Percentiles rank a stretch among this genome's conserved stretches.
Evolutionary conservation across 2,113 vertebrate species (phyloP).

Genomic region (Cottus gobio): DNA sequence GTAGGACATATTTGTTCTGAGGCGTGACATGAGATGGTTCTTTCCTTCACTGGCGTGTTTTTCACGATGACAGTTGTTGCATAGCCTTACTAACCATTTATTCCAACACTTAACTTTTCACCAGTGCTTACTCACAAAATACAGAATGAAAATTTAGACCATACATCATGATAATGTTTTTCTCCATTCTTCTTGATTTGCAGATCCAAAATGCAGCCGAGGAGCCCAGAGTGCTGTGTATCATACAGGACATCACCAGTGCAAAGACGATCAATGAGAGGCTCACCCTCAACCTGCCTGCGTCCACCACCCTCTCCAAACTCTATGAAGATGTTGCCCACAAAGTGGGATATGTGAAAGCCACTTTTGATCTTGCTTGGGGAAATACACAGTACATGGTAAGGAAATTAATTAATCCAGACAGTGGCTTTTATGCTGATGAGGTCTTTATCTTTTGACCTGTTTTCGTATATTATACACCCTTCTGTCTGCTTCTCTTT

Average conservation of each 20-base stretch:
- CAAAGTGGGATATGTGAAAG: slow-evolving; percentile 93
- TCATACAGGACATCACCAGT: slow-evolving; percentile 96
- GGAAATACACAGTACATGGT: slow-evolving; percentile 85
- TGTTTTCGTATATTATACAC: not conserved
- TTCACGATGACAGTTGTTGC: slow-evolving; percentile 9
- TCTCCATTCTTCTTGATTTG: slow-evolving; percentile 45
- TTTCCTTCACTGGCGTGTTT: slow-evolving; percentile 5
- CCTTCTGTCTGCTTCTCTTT: not conserved
- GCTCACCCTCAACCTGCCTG: slow-evolving; percentile 94
- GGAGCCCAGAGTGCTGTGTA: slow-evolving; percentile 96
- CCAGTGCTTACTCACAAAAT: not conserved
- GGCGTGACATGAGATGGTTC: slow-evolving; percentile 23
- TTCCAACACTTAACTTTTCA: not conserved
- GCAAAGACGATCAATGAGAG: slow-evolving; percentile 91
- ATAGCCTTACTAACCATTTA: not conserved
- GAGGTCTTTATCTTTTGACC: not conserved
- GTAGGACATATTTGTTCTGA: slow-evolving; percentile 19
- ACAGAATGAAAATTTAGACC: not conserved
- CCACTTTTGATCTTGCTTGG: slow-evolving; percentile 93
- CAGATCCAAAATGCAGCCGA: slow-evolving; percentile 98
- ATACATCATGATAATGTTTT: not conserved
- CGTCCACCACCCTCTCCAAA: slow-evolving; percentile 90
- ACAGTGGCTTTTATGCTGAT: not conserved
- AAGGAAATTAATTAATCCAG: slow-evolving; percentile 42
- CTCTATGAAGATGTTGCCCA: slow-evolving; percentile 92